A percentile compares a stretch with the other conserved stretches of the same genome.
phyloP scores from a whole-genome alignment of 2,113 vertebrate species.

The Lasiurus cinereus region DNA sequence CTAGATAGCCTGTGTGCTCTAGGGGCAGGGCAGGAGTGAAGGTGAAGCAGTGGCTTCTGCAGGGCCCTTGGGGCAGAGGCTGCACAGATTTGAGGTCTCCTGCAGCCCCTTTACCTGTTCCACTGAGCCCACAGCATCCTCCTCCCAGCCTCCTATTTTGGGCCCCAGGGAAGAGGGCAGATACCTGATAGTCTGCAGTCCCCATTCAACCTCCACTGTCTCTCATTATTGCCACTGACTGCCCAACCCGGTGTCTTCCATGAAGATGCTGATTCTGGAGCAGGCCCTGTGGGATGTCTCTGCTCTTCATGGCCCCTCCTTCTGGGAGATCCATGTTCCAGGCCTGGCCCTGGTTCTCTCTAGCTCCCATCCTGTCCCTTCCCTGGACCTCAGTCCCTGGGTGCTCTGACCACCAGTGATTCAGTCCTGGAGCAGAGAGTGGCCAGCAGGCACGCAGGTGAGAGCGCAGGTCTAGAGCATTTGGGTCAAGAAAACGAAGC shows the following conservation, averaged over 20 bases:
- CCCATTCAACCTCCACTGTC: too few species aligned
- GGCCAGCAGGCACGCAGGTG: background rate
- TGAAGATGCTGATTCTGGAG: background rate
- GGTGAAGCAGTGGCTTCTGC: background rate
- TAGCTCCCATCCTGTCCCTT: background rate
- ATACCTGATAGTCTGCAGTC: background rate
- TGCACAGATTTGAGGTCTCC: background rate
- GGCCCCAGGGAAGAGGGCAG: background rate
- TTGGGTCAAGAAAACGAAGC: background rate
- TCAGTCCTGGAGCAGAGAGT: background rate
- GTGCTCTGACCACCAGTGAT: background rate
- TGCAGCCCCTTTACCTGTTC: background rate
- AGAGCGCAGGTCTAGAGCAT: rapidly evolving
- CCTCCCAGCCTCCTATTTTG: background rate
- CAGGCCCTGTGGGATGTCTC: rapidly evolving
- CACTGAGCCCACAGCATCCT: background rate
- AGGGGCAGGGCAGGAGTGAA: background rate
- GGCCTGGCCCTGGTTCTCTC: background rate
- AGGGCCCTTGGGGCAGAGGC: background rate
- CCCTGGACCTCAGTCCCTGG: background rate
- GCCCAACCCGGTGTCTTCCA: background rate
- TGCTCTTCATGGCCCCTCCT: background rate
- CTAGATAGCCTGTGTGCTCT: background rate
- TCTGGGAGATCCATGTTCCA: background rate
- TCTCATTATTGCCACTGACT: background rate